Percentiles rank a stretch among this genome's conserved stretches.
phyloP scores from a whole-genome alignment of 2,888 invertebrate species.

The Melipona beecheii region DNA sequence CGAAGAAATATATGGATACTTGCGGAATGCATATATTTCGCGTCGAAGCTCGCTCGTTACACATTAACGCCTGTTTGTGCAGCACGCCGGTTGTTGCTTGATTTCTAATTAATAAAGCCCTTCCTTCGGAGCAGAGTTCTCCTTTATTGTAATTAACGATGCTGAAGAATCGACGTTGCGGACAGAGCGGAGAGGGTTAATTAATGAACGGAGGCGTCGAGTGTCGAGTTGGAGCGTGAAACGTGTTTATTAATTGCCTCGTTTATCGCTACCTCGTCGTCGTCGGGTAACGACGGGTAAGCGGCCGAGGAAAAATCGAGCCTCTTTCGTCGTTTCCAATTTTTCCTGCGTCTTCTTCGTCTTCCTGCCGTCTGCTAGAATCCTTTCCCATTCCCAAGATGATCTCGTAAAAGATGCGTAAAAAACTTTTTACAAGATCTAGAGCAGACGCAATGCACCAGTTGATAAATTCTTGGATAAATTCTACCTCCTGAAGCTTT shows the following conservation, averaged over 20 bases:
- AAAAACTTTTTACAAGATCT: too few species aligned
- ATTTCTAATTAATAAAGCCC: conserved; percentile 5
- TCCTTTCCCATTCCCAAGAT: too few species aligned
- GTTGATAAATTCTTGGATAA: too few species aligned
- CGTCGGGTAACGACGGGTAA: neutral
- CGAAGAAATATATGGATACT: too few species aligned
- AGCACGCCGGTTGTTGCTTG: neutral
- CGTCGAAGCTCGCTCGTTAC: neutral
- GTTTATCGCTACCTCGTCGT: conserved; percentile 1
- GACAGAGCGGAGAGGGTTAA: neutral
- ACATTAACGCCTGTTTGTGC: conserved; percentile 8
- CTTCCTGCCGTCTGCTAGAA: too few species aligned
- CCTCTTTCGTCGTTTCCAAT: neutral
- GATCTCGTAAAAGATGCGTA: too few species aligned
- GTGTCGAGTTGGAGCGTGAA: conserved; percentile 7
- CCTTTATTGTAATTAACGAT: conserved; percentile 7
- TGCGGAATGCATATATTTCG: too few species aligned
- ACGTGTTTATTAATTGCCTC: conserved; percentile 21
- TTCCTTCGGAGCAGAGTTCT: neutral
- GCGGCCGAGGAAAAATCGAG: neutral
- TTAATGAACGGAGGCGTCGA: conserved; percentile 12
- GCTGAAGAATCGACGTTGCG: neutral
- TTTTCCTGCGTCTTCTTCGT: neutral
- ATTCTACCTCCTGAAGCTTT: too few species aligned
- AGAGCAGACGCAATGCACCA: too few species aligned